Evolutionary conservation across 1,140 invertebrate species (phyloP).

Genomic region (Stegodyphus dumicola): DNA sequence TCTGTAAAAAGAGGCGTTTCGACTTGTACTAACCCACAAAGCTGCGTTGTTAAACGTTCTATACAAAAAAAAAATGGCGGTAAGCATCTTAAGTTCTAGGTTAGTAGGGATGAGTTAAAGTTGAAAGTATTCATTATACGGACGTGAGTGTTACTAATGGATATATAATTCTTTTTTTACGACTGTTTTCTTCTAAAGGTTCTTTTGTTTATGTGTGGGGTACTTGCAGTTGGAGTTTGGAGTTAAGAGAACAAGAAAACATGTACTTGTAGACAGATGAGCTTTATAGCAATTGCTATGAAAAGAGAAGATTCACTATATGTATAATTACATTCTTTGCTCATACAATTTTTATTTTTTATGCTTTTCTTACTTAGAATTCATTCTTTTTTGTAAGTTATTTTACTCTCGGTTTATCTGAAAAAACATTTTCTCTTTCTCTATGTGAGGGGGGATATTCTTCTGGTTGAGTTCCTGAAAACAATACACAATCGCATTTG

Average conservation of each 20-base stretch:
- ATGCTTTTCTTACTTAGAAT: too few species aligned
- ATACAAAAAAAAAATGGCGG: constrained; percentile 1
- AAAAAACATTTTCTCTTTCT: too few species aligned
- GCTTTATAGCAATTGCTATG: too few species aligned
- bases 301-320: too few species aligned
- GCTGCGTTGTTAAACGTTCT: neutral
- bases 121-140: constrained; percentile 28
- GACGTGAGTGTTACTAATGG: constrained; percentile 57
- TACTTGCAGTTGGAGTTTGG: neutral
- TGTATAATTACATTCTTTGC: too few species aligned
- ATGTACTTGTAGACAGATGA: too few species aligned
- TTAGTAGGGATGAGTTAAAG: constrained; percentile 2
- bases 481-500: too few species aligned
- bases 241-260: neutral
- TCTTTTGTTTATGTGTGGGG: neutral
- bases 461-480: too few species aligned
- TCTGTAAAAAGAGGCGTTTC: constrained; percentile 38
- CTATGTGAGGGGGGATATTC: too few species aligned
- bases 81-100: neutral
- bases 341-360: too few species aligned
- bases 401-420: too few species aligned
- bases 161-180: constrained; percentile 22
- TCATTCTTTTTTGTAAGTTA: too few species aligned
- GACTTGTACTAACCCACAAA: neutral
- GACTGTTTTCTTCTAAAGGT: neutral